phyloP scores from a whole-genome alignment of 2,797 vertebrate genomes.

The Chelonia mydas region DNA sequence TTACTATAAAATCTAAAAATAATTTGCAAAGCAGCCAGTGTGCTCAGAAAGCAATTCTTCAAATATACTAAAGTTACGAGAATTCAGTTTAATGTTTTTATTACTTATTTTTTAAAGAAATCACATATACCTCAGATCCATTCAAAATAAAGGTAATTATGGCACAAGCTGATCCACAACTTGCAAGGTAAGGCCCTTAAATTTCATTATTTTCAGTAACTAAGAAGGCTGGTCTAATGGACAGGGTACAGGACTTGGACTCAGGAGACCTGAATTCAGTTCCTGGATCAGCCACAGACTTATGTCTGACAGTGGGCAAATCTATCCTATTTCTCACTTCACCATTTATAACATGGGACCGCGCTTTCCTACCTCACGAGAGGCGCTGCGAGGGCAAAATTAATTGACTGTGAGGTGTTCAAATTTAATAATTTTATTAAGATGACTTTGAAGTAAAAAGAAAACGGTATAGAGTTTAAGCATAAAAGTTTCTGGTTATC shows the following conservation, averaged over 20 bases:
- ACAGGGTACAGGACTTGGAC: neutral
- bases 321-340: conserved; percentile 37
- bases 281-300: neutral
- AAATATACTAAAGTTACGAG: neutral
- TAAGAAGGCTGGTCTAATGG: neutral
- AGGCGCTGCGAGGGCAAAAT: conserved; percentile 59
- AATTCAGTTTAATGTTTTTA: neutral
- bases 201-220: neutral
- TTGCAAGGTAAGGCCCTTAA: neutral
- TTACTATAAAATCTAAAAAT: neutral
- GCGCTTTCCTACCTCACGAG: conserved; percentile 31
- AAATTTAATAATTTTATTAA: neutral
- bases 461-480: too few relatives aligned
- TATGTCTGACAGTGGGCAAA: neutral
- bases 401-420: conserved; percentile 35
- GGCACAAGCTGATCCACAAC: neutral
- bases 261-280: neutral
- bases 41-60: neutral
- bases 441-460: too few relatives aligned
- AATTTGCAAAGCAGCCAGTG: neutral
- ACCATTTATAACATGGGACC: conserved; percentile 51
- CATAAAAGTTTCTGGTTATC: too few relatives aligned
- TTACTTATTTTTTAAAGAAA: neutral
- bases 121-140: neutral
- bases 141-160: neutral